Base-by-base conservation (phyloP, 2,113 vertebrate species). In the Ancistrus triradiatus region DNA sequence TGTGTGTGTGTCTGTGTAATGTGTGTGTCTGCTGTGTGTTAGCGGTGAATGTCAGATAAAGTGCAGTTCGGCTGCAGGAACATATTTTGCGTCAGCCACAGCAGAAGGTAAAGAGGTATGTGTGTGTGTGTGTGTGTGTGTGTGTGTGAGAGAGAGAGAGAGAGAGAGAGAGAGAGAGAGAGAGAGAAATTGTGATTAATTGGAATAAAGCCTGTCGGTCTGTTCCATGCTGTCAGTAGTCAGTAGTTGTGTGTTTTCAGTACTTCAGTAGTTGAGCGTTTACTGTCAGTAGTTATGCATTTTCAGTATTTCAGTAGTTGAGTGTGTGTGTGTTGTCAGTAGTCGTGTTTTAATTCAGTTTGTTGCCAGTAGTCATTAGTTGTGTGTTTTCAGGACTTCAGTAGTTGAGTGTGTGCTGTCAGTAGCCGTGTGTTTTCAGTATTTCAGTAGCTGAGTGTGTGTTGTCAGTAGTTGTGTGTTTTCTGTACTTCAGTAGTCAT, bases 11-110 rank as follows among this genome's bases (percentile, higher is more conserved):
- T 58, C 21, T 27, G 55, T 25, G 55, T 42, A 31, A 38, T 58
- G 55, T 43, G n/a, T 31, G 37, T 27, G 21, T 40, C 52, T 22
- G 52, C 19, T 56, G 52, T 56, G 19, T 57, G 37, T 15, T 57
- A 11, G 14, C 6, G 2, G 21, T 22, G 15, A 25, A 57, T 38
- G 52, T 55, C 18, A 3, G 33, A 11, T 38, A 13, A 55, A 38
- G 52, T n/a, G n/a, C n/a, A n/a, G 33, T 40, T 57, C 15, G 14
- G 38, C 53, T 3, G 7, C 8, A 2, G 37, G 53, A 57, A 57
- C 10, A 8, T 14, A 3, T 24, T 17, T 57, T 7, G 15, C 37
- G 4, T 6, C 14, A 40, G 21, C 25, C 22, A 10, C 3, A 2
- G 13, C 2, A 7, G n/a, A 24, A 42, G 53, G 53, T 57, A 57